Base-by-base conservation (phyloP, 2,113 vertebrate species). In the Hypomesus transpacificus region DNA sequence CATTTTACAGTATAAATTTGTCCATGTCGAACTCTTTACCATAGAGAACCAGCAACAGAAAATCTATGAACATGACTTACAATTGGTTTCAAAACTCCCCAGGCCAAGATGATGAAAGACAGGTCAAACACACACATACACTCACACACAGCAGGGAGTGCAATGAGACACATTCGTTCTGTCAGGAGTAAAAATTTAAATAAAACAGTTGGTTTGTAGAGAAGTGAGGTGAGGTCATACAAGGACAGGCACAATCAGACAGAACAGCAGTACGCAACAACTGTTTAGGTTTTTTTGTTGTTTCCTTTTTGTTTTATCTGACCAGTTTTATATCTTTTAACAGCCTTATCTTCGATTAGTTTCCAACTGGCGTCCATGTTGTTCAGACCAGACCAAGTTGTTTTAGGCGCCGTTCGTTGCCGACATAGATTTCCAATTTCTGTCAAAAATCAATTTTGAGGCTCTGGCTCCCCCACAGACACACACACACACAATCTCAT, bases 401-500 rank as follows among this genome's bases (percentile, higher is more conserved):
- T 46, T 46, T 9, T 68, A 60, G 57, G 60, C 18, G 52, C 31
- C 14, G 31, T 7, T n/a, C 57, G 52, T 65, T 65, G 17, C 26
- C 13, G 51, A 21, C 56, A 59, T 22, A 24, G 46, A 76, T 71
- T 67, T 71, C 62, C 58, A 63, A 66, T 61, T 78, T 71, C 57
- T 61, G 56, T 70, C 57, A 66, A 39, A 70, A 60, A 64, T 66
- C 67, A 28, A 58, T 73, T 13, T 66, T 52, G n/a, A 50, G 21
- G 24, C 21, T 17, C 14, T 46, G 39, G 39, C 39, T 46, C 39
- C 7, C 3, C 21, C 53, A 56, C 53, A 56, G 17, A 56, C 53
- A 54, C 53, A 54, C 14, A 54, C 16, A 14, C 61, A 28, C 16
- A n/a, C 14, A 34, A 20, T 61, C 39, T 46, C 39, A 46, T 13